phyloP scores from a whole-genome alignment of 2,113 vertebrate genomes.

The Nyctereutes procyonoides region DNA sequence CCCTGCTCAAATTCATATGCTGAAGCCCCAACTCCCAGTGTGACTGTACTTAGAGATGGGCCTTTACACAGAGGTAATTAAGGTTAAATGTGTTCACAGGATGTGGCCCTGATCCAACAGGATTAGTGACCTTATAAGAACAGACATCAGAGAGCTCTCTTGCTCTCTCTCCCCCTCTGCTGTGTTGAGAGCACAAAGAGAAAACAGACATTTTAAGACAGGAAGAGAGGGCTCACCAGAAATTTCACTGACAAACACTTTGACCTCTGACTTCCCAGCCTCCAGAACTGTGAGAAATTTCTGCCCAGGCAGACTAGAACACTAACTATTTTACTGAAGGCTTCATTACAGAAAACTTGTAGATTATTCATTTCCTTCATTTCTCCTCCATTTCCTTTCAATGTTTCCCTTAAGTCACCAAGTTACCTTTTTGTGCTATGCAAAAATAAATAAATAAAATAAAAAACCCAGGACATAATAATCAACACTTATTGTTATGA shows the following conservation, averaged over 20 bases:
- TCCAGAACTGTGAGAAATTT: slow-evolving; percentile 9
- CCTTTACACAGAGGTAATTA: background rate
- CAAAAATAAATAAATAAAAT: background rate
- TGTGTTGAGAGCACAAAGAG: background rate
- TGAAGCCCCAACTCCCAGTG: background rate
- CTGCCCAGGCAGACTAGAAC: background rate
- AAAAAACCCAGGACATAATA: background rate
- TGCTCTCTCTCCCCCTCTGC: background rate
- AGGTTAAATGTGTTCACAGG: background rate
- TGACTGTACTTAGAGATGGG: background rate
- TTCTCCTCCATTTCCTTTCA: background rate
- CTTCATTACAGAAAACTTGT: background rate
- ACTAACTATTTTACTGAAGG: slow-evolving; percentile 21
- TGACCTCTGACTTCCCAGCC: background rate
- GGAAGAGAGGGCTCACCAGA: background rate
- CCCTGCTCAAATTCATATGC: background rate
- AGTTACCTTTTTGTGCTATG: background rate
- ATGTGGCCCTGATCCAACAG: background rate
- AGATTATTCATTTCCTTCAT: background rate
- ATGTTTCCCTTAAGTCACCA: background rate
- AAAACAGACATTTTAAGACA: background rate
- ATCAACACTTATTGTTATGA: background rate
- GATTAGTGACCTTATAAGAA: background rate
- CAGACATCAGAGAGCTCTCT: background rate
- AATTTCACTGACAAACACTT: background rate